phyloP scores from a whole-genome alignment of 2,113 vertebrate species.

The Apeltes quadracus region DNA sequence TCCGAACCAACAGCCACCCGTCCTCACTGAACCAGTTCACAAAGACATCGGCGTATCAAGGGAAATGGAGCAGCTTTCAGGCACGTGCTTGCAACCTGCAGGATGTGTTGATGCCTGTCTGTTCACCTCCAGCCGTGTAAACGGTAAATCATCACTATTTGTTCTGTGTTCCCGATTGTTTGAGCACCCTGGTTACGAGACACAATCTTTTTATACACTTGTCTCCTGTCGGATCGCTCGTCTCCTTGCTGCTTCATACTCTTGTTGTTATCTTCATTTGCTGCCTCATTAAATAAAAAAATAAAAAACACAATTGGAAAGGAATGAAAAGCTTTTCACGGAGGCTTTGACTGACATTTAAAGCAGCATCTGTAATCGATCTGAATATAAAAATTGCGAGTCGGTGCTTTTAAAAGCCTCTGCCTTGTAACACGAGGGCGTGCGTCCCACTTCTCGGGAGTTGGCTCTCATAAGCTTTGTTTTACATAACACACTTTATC shows the following conservation, averaged over 20 bases:
- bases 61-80: slow-evolving; percentile 21
- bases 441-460: slow-evolving; percentile 67
- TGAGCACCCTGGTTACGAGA: no score
- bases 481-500: slow-evolving; percentile 77
- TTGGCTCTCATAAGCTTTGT: slow-evolving; percentile 72
- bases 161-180: slow-evolving; percentile 3
- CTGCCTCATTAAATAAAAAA: slow-evolving; percentile 2
- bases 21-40: slow-evolving; percentile 42
- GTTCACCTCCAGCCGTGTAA: slow-evolving; percentile 24
- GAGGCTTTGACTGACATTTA: slow-evolving; percentile 14
- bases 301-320: slow-evolving; percentile 9
- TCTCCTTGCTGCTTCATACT: slow-evolving; percentile 12
- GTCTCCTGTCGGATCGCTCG: slow-evolving; percentile 3
- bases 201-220: not conserved
- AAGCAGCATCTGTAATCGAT: slow-evolving; percentile 42
- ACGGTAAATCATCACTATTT: slow-evolving; percentile 9
- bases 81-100: slow-evolving; percentile 29
- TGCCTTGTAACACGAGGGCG: slow-evolving; percentile 46
- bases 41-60: slow-evolving; percentile 13
- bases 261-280: slow-evolving; percentile 27
- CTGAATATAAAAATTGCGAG: slow-evolving; percentile 15
- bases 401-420: slow-evolving; percentile 40
- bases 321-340: not conserved
- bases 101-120: slow-evolving; percentile 39
- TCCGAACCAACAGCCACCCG: slow-evolving; percentile 11